Conservation (phyloP, 2,113 vertebrate species). For the Amazona guildingii region DNA sequence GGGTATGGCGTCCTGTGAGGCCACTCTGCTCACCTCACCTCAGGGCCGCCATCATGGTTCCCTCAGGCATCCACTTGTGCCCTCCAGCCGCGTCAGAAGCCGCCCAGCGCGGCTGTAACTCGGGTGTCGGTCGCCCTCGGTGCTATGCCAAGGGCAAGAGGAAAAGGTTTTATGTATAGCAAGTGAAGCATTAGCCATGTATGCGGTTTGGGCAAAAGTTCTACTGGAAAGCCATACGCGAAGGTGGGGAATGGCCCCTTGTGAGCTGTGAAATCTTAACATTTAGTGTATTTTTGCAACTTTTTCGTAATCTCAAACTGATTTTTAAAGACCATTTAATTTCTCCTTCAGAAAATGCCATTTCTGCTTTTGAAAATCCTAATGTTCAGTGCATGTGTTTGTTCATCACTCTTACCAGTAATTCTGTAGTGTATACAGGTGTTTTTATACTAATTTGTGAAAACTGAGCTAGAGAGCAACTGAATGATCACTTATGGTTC, state of each 20-base stretch:
- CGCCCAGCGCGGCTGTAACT: rapidly evolving
- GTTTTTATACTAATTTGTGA: not conserved
- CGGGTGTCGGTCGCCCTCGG: too few relatives aligned
- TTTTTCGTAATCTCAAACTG: not conserved
- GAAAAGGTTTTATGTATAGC: not conserved
- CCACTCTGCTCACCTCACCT: rapidly evolving
- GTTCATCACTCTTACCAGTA: not conserved
- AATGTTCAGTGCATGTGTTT: not conserved
- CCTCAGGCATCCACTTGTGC: rapidly evolving
- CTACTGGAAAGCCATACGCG: rapidly evolving
- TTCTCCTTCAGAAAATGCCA: not conserved
- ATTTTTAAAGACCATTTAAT: not conserved
- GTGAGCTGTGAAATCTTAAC: rapidly evolving
- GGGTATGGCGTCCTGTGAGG: rapidly evolving
- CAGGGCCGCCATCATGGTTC: rapidly evolving
- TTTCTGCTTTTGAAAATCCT: not conserved
- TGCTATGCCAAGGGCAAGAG: not conserved
- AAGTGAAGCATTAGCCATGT: rapidly evolving
- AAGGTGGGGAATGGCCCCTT: too few relatives aligned
- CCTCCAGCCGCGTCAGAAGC: not conserved
- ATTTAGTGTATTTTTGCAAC: rapidly evolving
- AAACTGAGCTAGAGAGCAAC: not conserved
- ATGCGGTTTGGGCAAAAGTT: not conserved
- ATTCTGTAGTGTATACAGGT: not conserved
- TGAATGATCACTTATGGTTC: rapidly evolving